Evolutionary conservation across 2,888 invertebrate species (phyloP).

Genomic region (Oscheius sp.): DNA sequence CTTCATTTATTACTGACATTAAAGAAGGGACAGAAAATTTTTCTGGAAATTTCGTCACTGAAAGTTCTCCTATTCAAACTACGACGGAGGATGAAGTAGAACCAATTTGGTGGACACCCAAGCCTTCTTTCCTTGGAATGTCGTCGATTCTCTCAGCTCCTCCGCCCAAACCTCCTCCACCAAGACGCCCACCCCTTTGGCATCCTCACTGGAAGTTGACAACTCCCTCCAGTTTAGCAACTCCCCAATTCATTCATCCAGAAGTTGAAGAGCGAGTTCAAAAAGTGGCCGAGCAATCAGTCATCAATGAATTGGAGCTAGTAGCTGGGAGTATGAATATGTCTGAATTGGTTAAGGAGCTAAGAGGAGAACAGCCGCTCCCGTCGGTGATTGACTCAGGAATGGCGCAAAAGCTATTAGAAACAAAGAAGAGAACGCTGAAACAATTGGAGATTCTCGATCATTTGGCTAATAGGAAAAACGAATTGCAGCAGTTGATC

Average conservation of each 20-base stretch:
- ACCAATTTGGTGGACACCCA: slow-evolving; percentile 19
- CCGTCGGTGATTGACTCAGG: neutral
- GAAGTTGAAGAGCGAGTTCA: slow-evolving; percentile 11
- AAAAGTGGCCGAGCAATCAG: slow-evolving; percentile 25
- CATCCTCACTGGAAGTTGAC: slow-evolving; percentile 1
- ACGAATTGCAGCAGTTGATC: slow-evolving; percentile 7
- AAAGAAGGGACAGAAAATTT: neutral
- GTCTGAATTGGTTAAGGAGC: slow-evolving; percentile 10
- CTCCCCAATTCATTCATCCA: neutral
- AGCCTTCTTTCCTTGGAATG: slow-evolving; percentile 4
- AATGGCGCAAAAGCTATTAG: neutral
- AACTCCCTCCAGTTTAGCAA: neutral
- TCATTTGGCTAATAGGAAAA: neutral
- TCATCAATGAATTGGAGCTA: slow-evolving; percentile 17
- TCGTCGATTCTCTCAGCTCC: slow-evolving; percentile 3
- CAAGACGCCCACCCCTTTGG: slow-evolving; percentile 1
- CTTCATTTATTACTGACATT: slow-evolving; percentile 3
- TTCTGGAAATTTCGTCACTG: neutral
- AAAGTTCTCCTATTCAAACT: neutral
- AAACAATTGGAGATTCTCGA: slow-evolving; percentile 15
- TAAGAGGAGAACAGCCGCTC: slow-evolving; percentile 9
- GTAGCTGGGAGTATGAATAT: slow-evolving; percentile 19
- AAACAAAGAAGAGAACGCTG: neutral
- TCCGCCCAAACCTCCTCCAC: neutral
- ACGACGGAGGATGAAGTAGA: neutral